Evolutionary conservation across 2,888 invertebrate genomes (phyloP), one percentile per base, ranked within the genome.

Genomic region (Molanna angustata): DNA sequence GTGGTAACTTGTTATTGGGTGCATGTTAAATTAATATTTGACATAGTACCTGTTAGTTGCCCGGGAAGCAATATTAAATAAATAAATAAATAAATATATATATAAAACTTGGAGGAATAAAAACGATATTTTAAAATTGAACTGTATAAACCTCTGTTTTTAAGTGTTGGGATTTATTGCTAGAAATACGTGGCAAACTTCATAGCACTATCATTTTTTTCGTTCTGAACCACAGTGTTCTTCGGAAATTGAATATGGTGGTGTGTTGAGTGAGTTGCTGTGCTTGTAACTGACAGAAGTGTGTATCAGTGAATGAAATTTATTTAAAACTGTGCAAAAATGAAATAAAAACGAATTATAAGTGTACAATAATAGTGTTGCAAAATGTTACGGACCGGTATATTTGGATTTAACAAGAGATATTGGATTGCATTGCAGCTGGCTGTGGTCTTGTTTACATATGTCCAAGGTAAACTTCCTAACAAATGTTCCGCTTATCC

Each of bases 361-460:
- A 69, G 73, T 74, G 74, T 66, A 61, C 61, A 66, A 65, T 57
- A 56, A 67, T 73, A 73, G 72, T 58, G 61, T 68, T 67, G 59
- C 65, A 74, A 62, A 56, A 76, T 76, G 76, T 72, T 71, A 61
- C 74, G 75, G 74, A 74, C 74, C 69, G 73, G 71, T 65, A 69
- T 72, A 67, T 71, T 68, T 65, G 69, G 70, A 64, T 74, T 72
- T 64, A 71, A 73, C 62, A 67, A 70, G 56, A 71, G 70, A 68
- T 74, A 73, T 72, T 76, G 75, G 74, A 74, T 76, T 67, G 74
- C 73, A 68, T 71, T 76, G 71, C 63, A 72, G 63, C 69, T 66
- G 43, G 19, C 13, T 62, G 63, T 71, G 63, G 69, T 72, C 71
- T 76, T 76, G 76, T 76, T 76, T 76, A 76, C 76, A 72, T 74